Percentiles rank a stretch among this genome's conserved stretches.
Conservation (phyloP, 2,797 vertebrate species). For the Lophotriccus pileatus region DNA sequence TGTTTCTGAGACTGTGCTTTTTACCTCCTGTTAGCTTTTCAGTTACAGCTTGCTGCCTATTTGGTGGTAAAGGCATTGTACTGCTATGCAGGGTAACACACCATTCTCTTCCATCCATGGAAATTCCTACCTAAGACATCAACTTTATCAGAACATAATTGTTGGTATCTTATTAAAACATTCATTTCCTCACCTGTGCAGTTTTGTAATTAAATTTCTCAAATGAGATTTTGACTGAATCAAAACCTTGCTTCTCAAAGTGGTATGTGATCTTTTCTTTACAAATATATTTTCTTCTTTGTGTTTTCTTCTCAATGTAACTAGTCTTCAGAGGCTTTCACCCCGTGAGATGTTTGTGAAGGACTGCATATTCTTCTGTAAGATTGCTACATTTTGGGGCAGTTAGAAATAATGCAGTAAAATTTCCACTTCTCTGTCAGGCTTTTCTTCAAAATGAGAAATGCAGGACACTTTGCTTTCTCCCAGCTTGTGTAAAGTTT, state of each 20-base stretch:
- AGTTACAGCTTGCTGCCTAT: background rate
- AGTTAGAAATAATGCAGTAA: background rate
- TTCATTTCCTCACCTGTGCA: fast-evolving
- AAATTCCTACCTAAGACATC: background rate
- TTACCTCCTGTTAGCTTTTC: background rate
- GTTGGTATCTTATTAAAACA: background rate
- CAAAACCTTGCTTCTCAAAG: background rate
- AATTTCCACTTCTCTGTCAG: background rate
- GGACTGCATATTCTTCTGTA: background rate
- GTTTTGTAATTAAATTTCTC: background rate
- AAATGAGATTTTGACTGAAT: background rate
- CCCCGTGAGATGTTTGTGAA: background rate
- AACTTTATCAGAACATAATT: background rate
- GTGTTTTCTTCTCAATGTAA: background rate
- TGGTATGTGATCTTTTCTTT: background rate
- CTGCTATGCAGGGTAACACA: fast-evolving
- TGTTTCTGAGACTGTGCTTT: background rate
- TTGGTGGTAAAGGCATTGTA: background rate
- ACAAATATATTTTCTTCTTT: background rate
- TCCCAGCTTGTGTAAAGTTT: background rate
- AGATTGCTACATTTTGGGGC: background rate
- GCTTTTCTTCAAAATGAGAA: background rate
- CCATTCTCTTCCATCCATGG: background rate
- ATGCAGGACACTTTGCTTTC: background rate
- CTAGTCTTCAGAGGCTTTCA: background rate